Evolutionary conservation across 37 sponge, comb jelly and placozoan genomes (phyloP), one percentile per base, ranked within the genome.

Genomic region (Amphimedon queenslandica): DNA sequence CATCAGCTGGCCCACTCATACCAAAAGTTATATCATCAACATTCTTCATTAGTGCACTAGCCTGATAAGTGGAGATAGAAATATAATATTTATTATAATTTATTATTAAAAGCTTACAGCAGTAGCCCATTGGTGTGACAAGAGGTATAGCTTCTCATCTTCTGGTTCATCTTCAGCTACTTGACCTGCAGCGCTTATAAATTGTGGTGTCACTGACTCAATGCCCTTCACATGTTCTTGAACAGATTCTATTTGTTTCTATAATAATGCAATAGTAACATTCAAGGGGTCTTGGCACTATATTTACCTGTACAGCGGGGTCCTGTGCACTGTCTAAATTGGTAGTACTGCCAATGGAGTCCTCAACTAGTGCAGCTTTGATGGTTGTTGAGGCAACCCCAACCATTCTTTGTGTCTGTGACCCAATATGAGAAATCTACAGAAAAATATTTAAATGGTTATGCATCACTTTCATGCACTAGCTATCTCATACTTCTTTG

Each of bases 111-210:
- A 23, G 4, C 85, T 27, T 32, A 93, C 94, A 67, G 85, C 90
- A 23, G 92, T 75, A 55, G 91, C 94, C 94, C 94, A 93, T 38
- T 93, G 92, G 25, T 87, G 76, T 37, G 87, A 75, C 23, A 87
- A 64, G 25, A 87, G 56, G 37, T 80, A 70, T 2, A 87, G 77
- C 18, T 71, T 70, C 47, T 87, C 87, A 20, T 42, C 32, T 1
- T 42, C 33, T 11, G 66, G 69, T 11, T 58, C 40, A 18, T 56
- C 57, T n/a, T 58, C 70, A 10, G 72, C 28, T 20, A 71, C 73
- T 41, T 55, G 65, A 36, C 69, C 72, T 28, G 90, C 90, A 39
- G 90, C 76, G 20, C 42, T 67, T 41, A 89, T 38, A 21, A 89
- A 58, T 67, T 79, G 32, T 40, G 90, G 90, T 25, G 85, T 84